These are phyloP conservation scores for Monopis laevigella DNA, from an alignment of 2,888 invertebrate genomes.

Conservation along the genomic window DNA sequence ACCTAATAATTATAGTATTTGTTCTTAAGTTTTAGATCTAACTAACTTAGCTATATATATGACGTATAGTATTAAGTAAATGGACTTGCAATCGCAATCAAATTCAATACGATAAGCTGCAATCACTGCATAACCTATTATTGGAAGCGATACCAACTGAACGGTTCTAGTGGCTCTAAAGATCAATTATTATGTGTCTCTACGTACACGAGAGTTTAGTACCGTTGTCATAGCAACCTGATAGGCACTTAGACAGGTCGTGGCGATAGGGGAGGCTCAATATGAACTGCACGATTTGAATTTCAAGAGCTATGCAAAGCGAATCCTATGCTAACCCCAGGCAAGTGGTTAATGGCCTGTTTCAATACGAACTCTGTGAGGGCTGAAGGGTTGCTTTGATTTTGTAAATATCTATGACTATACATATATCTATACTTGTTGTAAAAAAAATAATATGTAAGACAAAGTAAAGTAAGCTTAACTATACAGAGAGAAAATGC, in stretches of 20 bases:
- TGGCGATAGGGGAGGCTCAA: constrained; percentile 33
- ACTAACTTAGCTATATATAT: no score
- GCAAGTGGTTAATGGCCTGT: constrained; percentile 13
- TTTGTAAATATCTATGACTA: no score
- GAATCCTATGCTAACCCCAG: constrained; percentile 36
- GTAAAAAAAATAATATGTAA: no score
- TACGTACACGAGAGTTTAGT: constrained; percentile 9
- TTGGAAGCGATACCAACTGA: constrained; percentile 5
- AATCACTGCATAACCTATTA: constrained; percentile 7
- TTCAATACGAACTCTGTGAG: constrained; percentile 10
- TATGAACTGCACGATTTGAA: constrained; percentile 63
- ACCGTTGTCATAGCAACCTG: constrained; percentile 36
- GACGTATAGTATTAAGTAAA: no score
- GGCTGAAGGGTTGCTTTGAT: not conserved
- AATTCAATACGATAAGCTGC: no score
- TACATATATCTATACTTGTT: no score
- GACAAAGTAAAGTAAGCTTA: no score
- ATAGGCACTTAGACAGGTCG: constrained; percentile 37
- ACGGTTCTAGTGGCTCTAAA: constrained; percentile 3
- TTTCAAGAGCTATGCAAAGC: constrained; percentile 63
- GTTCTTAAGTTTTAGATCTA: no score
- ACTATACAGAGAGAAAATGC: no score
- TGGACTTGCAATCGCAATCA: no score
- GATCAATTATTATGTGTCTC: constrained; percentile 7
- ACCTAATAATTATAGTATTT: no score